These are phyloP conservation scores for Latrodectus elegans DNA, from an alignment of 2,888 invertebrate species.

Conservation along the genomic window DNA sequence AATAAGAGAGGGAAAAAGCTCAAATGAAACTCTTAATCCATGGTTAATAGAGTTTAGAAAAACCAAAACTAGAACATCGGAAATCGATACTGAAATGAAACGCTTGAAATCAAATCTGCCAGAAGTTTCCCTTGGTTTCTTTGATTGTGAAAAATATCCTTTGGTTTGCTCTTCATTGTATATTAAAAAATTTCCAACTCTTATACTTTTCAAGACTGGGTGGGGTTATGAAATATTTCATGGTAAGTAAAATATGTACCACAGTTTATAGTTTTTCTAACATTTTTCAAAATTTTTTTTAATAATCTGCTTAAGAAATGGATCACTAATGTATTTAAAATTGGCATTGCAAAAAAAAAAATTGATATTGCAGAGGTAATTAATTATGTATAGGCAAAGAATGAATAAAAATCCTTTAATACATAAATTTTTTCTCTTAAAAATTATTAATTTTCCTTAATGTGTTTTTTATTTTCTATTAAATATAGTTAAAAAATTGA, in stretches of 20 bases:
- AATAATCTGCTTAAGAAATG: too few relatives aligned
- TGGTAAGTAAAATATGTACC: constrained; percentile 75
- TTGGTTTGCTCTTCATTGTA: constrained; percentile 75
- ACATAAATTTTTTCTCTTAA: too few relatives aligned
- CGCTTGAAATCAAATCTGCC: constrained; percentile 80
- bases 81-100: constrained; percentile 78
- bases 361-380: too few relatives aligned
- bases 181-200: constrained; percentile 79
- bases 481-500: too few relatives aligned
- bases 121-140: constrained; percentile 76
- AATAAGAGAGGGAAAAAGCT: constrained; percentile 49
- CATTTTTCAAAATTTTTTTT: too few relatives aligned
- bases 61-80: constrained; percentile 73
- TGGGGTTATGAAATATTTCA: constrained; percentile 85
- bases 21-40: constrained; percentile 69
- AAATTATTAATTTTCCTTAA: too few relatives aligned
- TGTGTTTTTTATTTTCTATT: too few relatives aligned
- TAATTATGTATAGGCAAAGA: too few relatives aligned
- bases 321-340: too few relatives aligned
- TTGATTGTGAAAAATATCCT: constrained; percentile 75
- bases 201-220: constrained; percentile 84
- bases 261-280: background rate
- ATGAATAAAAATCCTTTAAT: too few relatives aligned
- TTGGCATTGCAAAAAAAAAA: too few relatives aligned
- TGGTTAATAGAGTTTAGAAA: constrained; percentile 76